Conservation (phyloP, 2,113 vertebrate species). For the Poeciliopsis occidentalis region DNA sequence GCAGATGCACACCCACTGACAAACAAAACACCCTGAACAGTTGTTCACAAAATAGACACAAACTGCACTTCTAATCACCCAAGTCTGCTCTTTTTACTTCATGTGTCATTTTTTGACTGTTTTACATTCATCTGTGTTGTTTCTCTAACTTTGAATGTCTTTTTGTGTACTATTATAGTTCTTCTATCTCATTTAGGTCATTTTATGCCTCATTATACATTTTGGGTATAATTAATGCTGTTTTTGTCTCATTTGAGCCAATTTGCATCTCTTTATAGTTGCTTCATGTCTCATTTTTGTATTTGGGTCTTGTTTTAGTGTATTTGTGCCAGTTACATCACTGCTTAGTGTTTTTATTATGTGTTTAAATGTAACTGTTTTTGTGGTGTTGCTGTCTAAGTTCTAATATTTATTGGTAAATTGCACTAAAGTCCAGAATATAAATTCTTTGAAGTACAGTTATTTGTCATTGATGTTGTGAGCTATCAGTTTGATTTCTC, state of each 20-base stretch:
- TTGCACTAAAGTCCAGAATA: neutral
- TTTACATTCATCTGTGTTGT: neutral
- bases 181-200: slow-evolving; percentile 3
- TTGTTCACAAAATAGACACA: neutral
- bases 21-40: neutral
- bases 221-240: neutral
- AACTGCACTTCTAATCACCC: neutral
- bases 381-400: neutral
- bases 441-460: neutral
- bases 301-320: neutral
- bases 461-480: too few relatives aligned
- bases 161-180: neutral
- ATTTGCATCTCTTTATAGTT: neutral
- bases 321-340: neutral
- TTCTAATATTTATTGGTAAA: neutral
- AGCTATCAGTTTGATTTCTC: too few relatives aligned
- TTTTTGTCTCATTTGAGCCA: neutral
- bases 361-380: neutral
- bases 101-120: neutral
- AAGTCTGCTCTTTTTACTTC: neutral
- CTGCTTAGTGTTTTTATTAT: neutral
- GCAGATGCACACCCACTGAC: neutral
- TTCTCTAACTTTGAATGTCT: neutral
- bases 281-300: neutral
- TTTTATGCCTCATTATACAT: neutral